Evolutionary conservation across 2,113 vertebrate species (phyloP), one percentile per base, ranked within the genome.

Genomic region (Esox niger): DNA sequence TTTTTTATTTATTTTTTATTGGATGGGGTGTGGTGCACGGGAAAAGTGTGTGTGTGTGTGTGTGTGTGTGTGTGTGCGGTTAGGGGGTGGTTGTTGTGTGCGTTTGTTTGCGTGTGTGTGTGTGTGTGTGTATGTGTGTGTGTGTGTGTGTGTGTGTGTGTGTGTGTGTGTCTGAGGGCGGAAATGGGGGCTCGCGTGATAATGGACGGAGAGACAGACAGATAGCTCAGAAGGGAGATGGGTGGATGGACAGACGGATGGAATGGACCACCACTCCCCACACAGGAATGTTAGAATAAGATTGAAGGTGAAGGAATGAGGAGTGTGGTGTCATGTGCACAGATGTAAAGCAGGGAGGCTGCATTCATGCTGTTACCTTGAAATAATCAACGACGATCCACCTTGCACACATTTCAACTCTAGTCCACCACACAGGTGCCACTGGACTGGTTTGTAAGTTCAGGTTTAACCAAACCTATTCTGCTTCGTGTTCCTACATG

Each of bases 111-210:
- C 4, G 29, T 32, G 29, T 56, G 30, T 35, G 21, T 33, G 49
- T 65, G 63, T 11, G 33, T 46, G 35, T 10, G 56, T 8, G 55
- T 54, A n/a, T 26, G 11, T 15, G 56, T 29, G 5, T 17, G 25
- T 56, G 23, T 25, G 30, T 56, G 49, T 47, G 25, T n/a, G 20
- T 11, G 29, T 32, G 29, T 56, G 30, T 35, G 21, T 33, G 49
- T 65, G 63, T 11, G 33, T 46, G 35, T 90, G 88, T 89, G 81
- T 87, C 86, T 87, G 47, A n/a, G 5, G 47, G 47, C 17, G 47
- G n/a, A 52, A 52, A 52, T 52, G 47, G 47, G n/a, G n/a, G 47
- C 17, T 52, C 47, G 21, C 47, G 21, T 3, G n/a, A n/a, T 21
- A 11, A 52, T 52, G 47, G 21, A 58, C 35, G 66, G 31, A 60